Evolutionary conservation across 2,888 invertebrate genomes (phyloP).

Genomic region (Aphidius colemani): DNA sequence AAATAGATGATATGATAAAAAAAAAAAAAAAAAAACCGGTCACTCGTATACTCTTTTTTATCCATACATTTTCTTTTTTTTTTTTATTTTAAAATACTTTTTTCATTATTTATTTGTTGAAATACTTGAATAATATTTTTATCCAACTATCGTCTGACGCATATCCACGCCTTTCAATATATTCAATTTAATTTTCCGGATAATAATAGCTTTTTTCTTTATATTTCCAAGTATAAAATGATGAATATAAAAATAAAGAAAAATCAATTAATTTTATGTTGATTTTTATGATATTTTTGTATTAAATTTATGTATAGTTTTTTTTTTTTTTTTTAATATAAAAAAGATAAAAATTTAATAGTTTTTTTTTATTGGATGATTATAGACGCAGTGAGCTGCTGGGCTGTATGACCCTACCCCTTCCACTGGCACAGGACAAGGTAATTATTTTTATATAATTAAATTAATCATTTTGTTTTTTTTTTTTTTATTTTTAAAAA

Average conservation of each 20-base stretch:
- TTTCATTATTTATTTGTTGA: not conserved
- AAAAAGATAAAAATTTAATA: slow-evolving; percentile 4
- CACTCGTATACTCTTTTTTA: slow-evolving; percentile 1
- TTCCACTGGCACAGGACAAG: slow-evolving; percentile 79
- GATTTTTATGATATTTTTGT: not conserved
- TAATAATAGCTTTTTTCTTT: not conserved
- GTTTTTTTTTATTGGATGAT: slow-evolving; percentile 62
- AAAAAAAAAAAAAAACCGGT: slow-evolving; percentile 17
- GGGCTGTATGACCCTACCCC: slow-evolving; percentile 91
- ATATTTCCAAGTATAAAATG: not conserved
- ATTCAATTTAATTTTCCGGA: not conserved
- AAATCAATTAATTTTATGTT: not conserved
- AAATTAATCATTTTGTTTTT: not conserved
- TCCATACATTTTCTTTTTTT: not conserved
- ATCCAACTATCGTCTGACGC: not conserved
- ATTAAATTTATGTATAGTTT: not conserved
- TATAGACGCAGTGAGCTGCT: slow-evolving; percentile 90
- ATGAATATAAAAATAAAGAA: not conserved
- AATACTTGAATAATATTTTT: not conserved
- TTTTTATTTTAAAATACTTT: not conserved
- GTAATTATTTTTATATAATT: slow-evolving; percentile 56
- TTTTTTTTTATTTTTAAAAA: not conserved
- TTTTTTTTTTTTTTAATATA: slow-evolving; percentile 2
- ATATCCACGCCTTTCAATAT: no score
- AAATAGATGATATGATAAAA: not conserved